A percentile compares a stretch with the other conserved stretches of the same genome.
phyloP scores from a whole-genome alignment of 2,888 invertebrate species.

The Epinotia nisella region DNA sequence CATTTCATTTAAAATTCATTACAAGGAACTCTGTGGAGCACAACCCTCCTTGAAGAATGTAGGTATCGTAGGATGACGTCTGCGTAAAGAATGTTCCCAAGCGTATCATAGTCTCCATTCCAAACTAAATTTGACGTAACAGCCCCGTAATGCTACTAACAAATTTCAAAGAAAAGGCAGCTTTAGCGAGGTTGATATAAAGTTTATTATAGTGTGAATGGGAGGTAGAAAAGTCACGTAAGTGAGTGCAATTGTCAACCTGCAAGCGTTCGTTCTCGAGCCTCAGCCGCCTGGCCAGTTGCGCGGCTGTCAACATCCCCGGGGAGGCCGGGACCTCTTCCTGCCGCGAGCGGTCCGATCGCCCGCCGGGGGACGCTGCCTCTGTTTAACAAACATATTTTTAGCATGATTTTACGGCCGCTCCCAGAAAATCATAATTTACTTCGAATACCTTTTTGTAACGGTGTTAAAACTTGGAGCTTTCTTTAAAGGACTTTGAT shows the following conservation, averaged over 20 bases:
- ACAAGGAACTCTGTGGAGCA: neutral
- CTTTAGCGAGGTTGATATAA: neutral
- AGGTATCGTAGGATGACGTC: conserved; percentile 1
- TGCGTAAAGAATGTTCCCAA: conserved; percentile 36
- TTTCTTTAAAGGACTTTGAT: conserved; percentile 41
- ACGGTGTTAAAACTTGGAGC: conserved; percentile 43
- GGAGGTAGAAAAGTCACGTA: conserved; percentile 23
- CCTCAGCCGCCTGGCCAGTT: conserved; percentile 86
- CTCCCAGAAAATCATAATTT: conserved; percentile 41
- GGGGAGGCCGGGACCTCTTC: conserved; percentile 82
- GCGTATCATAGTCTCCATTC: conserved; percentile 28
- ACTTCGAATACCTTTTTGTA: conserved; percentile 38
- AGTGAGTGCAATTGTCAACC: conserved; percentile 60
- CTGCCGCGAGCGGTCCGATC: conserved; percentile 77
- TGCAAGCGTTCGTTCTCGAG: conserved; percentile 91
- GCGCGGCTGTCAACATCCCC: conserved; percentile 83
- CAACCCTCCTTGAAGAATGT: neutral
- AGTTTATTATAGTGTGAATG: neutral
- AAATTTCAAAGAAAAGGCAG: neutral
- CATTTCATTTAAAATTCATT: conserved; percentile 81
- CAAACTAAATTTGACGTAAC: conserved; percentile 28
- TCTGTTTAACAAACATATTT: conserved; percentile 57
- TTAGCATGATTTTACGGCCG: conserved; percentile 33
- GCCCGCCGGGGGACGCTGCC: conserved; percentile 75
- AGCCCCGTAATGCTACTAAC: conserved; percentile 3